These are phyloP conservation scores for Drosophila subquinaria DNA, from an alignment of 2,888 invertebrate species.

Conservation along the genomic window DNA sequence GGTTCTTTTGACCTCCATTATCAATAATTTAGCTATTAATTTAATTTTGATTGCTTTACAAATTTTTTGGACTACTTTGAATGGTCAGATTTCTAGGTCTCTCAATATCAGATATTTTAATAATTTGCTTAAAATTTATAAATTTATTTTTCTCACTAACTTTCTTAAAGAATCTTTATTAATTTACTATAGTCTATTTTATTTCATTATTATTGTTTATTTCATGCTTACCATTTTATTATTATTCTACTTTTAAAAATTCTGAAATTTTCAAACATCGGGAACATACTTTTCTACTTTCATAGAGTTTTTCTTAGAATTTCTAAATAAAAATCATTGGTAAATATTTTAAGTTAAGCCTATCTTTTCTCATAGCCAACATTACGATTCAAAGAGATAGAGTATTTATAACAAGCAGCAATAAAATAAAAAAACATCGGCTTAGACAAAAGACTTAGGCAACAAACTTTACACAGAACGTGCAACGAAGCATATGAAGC, in stretches of 20 bases:
- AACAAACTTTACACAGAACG: constrained; percentile 68
- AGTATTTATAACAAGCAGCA: constrained; percentile 2
- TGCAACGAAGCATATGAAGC: constrained; percentile 69
- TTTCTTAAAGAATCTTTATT: too few species aligned
- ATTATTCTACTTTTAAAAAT: too few species aligned
- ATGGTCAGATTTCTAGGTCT: neutral
- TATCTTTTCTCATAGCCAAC: neutral
- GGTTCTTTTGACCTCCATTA: neutral
- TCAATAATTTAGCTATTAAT: neutral
- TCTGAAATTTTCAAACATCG: too few species aligned
- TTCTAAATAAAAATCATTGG: neutral
- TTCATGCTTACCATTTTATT: too few species aligned
- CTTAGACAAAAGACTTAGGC: constrained; percentile 71
- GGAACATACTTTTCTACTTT: too few species aligned
- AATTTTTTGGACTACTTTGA: neutral
- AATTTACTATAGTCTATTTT: too few species aligned
- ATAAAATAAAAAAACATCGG: constrained; percentile 18
- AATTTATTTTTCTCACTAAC: too few species aligned
- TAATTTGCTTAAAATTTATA: too few species aligned
- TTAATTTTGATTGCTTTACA: neutral
- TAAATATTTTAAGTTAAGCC: neutral
- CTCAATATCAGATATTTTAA: neutral
- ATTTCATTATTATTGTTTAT: too few species aligned
- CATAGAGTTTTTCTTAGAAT: neutral
- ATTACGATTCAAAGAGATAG: neutral